Evolutionary conservation across 2,797 vertebrate genomes (phyloP), one percentile per base, ranked within the genome.

Genomic region (Phalanger gymnotis): DNA sequence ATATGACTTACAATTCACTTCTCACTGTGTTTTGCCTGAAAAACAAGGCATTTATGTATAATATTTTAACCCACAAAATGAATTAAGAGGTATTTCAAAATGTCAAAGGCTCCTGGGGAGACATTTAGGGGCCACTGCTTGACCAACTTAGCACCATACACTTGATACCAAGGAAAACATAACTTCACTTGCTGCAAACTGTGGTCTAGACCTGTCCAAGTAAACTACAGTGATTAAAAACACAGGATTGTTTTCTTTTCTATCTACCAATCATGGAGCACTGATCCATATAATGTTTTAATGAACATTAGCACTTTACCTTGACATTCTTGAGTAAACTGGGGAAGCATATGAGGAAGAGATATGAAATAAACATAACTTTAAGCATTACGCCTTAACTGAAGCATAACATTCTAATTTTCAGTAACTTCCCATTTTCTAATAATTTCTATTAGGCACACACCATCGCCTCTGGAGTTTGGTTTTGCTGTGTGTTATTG

Each of bases 351-450:
- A 90, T 95, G 95, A 93, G 96, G 97, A 97, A 98, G 96, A 96
- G 34, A 97, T 47, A 34, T 56, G 92, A 97, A 98, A 97, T 97
- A 98, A 98, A 97, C 91, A 96, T 94, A 97, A 92, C 57, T 98
- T 96, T 96, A 97, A 98, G 90, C 47, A 56, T 95, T 96, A n/a
- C 31, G 92, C 55, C 58, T 90, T 94, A 98, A 97, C 53, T 96
- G 95, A 97, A 98, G 95, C 96, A 73, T 95, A 90, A 92, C 95
- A 92, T 97, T 97, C 97, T 97, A 98, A 98, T 98, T 98, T 98
- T 94, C 66, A 93, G 90, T 96, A 94, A 91, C 92, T 93, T 96
- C 94, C 57, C 94, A 97, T 97, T 90, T 96, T 97, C 94, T 91
- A 96, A 89, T 97, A 90, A 96, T 97, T 97, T 97, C 51, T 96